These are phyloP conservation scores for Hypotaenidia okinawae DNA, from an alignment of 2,797 vertebrate species.

Conservation along the genomic window DNA sequence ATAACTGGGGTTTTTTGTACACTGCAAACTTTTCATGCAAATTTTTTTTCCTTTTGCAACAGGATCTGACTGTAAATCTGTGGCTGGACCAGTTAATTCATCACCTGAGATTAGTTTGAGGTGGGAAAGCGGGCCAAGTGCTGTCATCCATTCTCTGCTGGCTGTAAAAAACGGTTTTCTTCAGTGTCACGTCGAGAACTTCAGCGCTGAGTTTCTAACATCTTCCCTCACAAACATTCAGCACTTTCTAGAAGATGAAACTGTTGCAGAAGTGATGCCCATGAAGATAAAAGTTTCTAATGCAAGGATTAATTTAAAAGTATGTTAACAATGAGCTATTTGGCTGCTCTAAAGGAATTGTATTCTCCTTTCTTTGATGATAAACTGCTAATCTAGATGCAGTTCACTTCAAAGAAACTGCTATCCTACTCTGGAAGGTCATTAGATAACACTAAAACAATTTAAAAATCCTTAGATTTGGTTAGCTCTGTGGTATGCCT, in stretches of 20 bases:
- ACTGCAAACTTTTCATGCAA: constrained; percentile 6
- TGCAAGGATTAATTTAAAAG: constrained; percentile 90
- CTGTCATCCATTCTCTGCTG: constrained; percentile 86
- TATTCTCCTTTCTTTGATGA: constrained; percentile 32
- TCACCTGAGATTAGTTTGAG: constrained; percentile 88
- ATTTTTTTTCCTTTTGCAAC: constrained; percentile 52
- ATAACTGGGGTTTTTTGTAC: background rate
- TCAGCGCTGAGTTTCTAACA: constrained; percentile 90
- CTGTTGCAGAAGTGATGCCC: constrained; percentile 89
- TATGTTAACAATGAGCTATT: constrained; percentile 70
- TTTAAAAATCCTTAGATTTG: background rate
- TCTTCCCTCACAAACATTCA: constrained; percentile 93
- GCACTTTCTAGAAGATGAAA: constrained; percentile 92
- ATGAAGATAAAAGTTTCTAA: constrained; percentile 95
- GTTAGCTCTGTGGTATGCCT: background rate
- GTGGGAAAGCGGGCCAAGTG: constrained; percentile 90
- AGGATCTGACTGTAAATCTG: constrained; percentile 78
- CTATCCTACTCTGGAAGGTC: background rate
- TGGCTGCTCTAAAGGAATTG: background rate
- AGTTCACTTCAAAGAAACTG: constrained; percentile 37
- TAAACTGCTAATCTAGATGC: constrained; percentile 18
- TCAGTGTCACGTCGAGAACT: constrained; percentile 89
- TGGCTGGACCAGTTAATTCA: constrained; percentile 66
- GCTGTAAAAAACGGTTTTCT: constrained; percentile 94
- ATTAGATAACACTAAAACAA: constrained; percentile 38